Base-by-base conservation (phyloP, 2,888 invertebrate genomes). In the Acrocyrtus sp. region DNA sequence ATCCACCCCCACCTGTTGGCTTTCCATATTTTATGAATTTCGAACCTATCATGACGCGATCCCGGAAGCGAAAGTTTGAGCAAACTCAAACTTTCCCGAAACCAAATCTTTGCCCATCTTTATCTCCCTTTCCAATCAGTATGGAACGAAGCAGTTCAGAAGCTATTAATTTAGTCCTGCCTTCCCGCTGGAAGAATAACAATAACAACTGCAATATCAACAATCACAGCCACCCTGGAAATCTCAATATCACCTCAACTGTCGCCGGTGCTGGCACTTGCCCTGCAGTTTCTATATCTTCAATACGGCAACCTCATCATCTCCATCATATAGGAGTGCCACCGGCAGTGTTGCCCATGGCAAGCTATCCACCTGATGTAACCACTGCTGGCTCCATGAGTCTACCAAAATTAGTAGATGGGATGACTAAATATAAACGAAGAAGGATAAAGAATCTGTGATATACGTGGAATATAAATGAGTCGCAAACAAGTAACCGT, bases 31-130 rank as follows among this genome's bases (percentile, higher is more conserved):
- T 51, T 21, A 70, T 72, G 45, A 78, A 77, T 22, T 78, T 72
- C 54, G 81, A 81, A 47, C 81, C 81, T 0, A 81, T 81, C 10
- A 81, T 81, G 81, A 81, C 81, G 10, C 67, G 81, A n/a, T 54
- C 81, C 3, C 66, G 81, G 54, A 81, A 81, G 61, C 70, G 81
- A 24, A 75, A 76, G 53, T 78, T 78, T 68, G 79, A 81, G 53
- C 75, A 68, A 56, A 68, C 67, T 4, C 68, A 68, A 48, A 60
- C 61, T 6, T 69, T 61, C 27, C 61, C 53, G 29, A 24, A 47
- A 39, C 47, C 69, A 15, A 26, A 56, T 15, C 34, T 39, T 6
- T 19, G 53, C 39, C 4, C 45, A 2, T 26, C 12, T 10, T 17
- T 68, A 19, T 39, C 50, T 8, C 22, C 45, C 8, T 56, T 48